Evolutionary conservation across 1,140 invertebrate genomes (phyloP), one percentile per base, ranked within the genome.

Genomic region (Cherax destructor): DNA sequence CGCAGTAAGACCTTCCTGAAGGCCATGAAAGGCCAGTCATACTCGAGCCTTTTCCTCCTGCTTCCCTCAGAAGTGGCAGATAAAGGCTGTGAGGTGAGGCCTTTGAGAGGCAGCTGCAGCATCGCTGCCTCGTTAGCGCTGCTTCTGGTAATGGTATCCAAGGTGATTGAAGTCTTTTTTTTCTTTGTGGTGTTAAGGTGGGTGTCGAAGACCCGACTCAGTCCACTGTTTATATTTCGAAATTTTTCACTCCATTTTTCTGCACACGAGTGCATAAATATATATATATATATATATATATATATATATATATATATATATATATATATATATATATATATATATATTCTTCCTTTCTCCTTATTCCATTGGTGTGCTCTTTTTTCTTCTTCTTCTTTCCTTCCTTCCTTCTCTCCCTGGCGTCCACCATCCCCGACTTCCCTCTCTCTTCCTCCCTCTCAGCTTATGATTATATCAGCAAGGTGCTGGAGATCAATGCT

Each of bases 291-390:
- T 69, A 69, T 69, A 69, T 69, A 69, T 69, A 69, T 69, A 69
- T 69, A 69, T 69, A 69, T 69, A 69, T 69, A 69, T 69, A 69
- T 69, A 69, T 69, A 69, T 69, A 69, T 69, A 69, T 69, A 69
- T 69, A 69, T 69, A 69, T 69, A 13, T 69, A 16, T 13, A 18
- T 69, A 69, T 13, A 13, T 16, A 5, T 16, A 13, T 65, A 13
- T 65, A 18, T 65, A 5, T 7, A 10, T 77, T 4, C 61, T 5
- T 65, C 11, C 18, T 18, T 18, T 16, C 18, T 13, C 3, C 52
- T 56, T 9, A 56, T 56, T 9, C 52, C 11, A 9, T 56, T 56
- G 3, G 11, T 56, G 52, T 56, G 1, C 18, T 65, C 61, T 65
- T 65, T 3, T 65, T 65, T 65, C 0, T 13, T 13, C 7, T 18